phyloP scores from a whole-genome alignment of 1,140 invertebrate genomes.

The Drosophila gunungcola region DNA sequence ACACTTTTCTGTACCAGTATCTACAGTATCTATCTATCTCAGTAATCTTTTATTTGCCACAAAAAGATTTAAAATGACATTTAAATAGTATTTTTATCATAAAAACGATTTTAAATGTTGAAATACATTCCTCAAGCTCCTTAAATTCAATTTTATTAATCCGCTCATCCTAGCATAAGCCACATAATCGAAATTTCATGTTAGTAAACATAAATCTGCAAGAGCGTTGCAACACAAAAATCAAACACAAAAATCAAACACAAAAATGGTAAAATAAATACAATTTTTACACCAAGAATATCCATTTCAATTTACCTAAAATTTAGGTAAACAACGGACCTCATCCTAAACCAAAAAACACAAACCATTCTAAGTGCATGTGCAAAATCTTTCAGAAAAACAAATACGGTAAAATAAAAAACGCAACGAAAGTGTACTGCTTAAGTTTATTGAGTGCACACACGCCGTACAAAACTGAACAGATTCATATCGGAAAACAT shows the following conservation, averaged over 20 bases:
- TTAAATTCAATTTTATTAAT: background rate
- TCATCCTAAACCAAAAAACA: background rate
- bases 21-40: too few relatives aligned
- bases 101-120: too few relatives aligned
- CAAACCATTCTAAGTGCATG: constrained; percentile 14
- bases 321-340: background rate
- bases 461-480: constrained; percentile 15
- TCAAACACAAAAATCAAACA: background rate
- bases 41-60: too few relatives aligned
- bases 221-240: too few relatives aligned
- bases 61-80: background rate
- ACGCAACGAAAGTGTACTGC: constrained; percentile 6
- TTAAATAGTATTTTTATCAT: too few relatives aligned
- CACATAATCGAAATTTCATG: background rate
- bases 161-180: background rate
- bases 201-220: background rate
- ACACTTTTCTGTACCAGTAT: background rate
- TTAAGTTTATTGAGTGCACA: constrained; percentile 10
- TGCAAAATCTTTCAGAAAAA: constrained; percentile 22
- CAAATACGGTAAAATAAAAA: constrained; percentile 24
- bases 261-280: background rate
- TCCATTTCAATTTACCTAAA: constrained; percentile 10
- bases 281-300: background rate
- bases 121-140: too few relatives aligned
- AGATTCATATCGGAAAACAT: constrained; percentile 23